Conservation (phyloP, 2,888 invertebrate genomes). For the Silvanus unidentatus region DNA sequence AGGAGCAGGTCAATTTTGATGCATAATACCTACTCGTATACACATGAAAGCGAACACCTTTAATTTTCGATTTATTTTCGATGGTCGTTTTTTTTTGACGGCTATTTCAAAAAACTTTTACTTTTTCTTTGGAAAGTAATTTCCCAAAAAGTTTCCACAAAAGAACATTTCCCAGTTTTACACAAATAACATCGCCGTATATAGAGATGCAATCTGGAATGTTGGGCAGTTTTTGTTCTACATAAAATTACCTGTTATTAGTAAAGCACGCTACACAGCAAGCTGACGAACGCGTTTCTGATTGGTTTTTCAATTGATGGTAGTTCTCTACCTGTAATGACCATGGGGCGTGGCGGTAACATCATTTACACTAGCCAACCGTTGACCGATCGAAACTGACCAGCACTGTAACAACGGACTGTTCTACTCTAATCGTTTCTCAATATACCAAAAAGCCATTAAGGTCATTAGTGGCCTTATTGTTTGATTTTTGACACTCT, state of each 20-base stretch:
- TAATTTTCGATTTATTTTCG: no score
- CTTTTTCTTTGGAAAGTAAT: no score
- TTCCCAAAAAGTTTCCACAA: no score
- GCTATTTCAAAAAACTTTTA: no score
- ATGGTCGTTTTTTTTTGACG: no score
- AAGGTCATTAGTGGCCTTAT: constrained; percentile 34
- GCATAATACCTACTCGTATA: no score
- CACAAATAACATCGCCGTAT: no score
- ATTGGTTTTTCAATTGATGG: constrained; percentile 48
- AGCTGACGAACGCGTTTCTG: constrained; percentile 42
- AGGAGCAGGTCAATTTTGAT: no score
- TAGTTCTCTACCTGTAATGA: constrained; percentile 47
- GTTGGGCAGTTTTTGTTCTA: constrained; percentile 40
- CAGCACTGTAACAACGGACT: constrained; percentile 21
- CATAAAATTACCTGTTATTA: constrained; percentile 40
- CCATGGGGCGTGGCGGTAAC: constrained; percentile 44
- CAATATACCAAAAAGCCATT: constrained; percentile 41
- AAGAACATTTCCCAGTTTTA: no score
- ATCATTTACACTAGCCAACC: constrained; percentile 48
- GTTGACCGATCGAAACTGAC: constrained; percentile 38
- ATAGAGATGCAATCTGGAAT: constrained; percentile 33
- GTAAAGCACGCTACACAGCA: constrained; percentile 37
- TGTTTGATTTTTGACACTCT: constrained; percentile 36
- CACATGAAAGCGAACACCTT: no score
- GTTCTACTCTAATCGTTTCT: constrained; percentile 42